Conservation (phyloP, 2,113 vertebrate species). For the Vidua chalybeata region DNA sequence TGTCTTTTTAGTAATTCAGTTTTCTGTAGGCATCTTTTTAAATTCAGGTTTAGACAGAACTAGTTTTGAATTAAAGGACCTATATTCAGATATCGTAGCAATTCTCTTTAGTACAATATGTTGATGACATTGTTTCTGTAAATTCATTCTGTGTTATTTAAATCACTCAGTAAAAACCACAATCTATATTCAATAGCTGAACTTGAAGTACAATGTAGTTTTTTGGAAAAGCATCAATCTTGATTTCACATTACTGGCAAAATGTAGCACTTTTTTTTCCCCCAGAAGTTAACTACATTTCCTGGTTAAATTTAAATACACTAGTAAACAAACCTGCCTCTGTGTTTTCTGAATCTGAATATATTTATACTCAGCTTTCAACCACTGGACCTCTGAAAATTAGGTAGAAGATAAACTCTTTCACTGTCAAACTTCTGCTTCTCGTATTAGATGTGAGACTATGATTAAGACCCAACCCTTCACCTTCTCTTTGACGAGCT, state of each 20-base stretch:
- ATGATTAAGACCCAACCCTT: constrained; percentile 29
- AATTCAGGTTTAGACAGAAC: background rate
- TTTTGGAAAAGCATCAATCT: background rate
- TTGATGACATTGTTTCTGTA: background rate
- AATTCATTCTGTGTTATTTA: background rate
- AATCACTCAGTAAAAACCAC: background rate
- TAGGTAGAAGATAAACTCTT: constrained; percentile 1
- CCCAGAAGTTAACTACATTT: background rate
- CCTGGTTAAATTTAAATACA: background rate
- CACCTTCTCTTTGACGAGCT: constrained; percentile 53
- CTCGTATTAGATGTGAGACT: constrained; percentile 3
- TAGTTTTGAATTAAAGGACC: background rate
- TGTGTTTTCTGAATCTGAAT: background rate
- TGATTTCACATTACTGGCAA: background rate
- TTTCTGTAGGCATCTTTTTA: background rate
- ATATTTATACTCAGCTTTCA: background rate
- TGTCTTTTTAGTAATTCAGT: background rate
- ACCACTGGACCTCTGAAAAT: background rate
- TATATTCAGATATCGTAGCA: background rate
- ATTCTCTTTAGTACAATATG: background rate
- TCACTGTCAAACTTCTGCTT: constrained; percentile 4
- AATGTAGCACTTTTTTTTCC: rapidly evolving
- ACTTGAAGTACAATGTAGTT: background rate
- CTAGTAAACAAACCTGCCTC: background rate
- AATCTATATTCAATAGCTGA: background rate